A percentile compares a stretch with the other conserved stretches of the same genome.
Evolutionary conservation across 2,113 vertebrate genomes (phyloP).

Genomic region (Embiotoca jacksoni): DNA sequence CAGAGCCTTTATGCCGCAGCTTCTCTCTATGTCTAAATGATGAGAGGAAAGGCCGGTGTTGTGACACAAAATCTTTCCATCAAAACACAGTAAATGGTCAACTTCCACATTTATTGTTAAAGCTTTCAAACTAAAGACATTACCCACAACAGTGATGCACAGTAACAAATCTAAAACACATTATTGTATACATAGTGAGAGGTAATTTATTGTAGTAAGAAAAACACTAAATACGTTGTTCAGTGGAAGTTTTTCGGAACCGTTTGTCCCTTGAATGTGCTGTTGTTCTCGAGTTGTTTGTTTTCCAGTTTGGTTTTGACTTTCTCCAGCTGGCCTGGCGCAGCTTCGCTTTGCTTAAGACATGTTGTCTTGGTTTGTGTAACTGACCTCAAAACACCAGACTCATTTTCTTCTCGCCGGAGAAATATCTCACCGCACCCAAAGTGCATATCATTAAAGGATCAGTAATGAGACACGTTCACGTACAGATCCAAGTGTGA

Average conservation of each 20-base stretch:
- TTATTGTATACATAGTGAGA: background rate
- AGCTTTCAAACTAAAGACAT: background rate
- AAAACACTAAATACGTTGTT: conserved; percentile 6
- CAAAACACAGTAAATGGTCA: background rate
- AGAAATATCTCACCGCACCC: conserved; percentile 36
- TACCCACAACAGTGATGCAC: background rate
- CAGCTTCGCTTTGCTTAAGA: conserved; percentile 27
- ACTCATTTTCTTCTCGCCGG: conserved; percentile 47
- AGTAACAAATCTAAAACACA: background rate
- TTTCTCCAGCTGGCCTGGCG: conserved; percentile 37
- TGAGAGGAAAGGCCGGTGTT: background rate
- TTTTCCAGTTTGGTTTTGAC: conserved; percentile 18
- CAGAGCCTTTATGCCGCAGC: background rate
- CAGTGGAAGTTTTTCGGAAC: background rate
- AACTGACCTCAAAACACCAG: conserved; percentile 63
- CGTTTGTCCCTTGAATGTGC: background rate
- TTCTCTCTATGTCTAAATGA: background rate
- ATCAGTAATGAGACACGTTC: conserved; percentile 55
- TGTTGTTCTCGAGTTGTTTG: conserved; percentile 32
- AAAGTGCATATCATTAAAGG: conserved; percentile 54
- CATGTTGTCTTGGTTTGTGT: conserved; percentile 49
- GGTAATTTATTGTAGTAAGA: background rate
- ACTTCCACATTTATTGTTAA: background rate
- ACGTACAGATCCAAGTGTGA: conserved; percentile 35
- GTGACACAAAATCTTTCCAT: background rate